Evolutionary conservation across 2,888 invertebrate species (phyloP).

Genomic region (Polydrusus pterygomalis): DNA sequence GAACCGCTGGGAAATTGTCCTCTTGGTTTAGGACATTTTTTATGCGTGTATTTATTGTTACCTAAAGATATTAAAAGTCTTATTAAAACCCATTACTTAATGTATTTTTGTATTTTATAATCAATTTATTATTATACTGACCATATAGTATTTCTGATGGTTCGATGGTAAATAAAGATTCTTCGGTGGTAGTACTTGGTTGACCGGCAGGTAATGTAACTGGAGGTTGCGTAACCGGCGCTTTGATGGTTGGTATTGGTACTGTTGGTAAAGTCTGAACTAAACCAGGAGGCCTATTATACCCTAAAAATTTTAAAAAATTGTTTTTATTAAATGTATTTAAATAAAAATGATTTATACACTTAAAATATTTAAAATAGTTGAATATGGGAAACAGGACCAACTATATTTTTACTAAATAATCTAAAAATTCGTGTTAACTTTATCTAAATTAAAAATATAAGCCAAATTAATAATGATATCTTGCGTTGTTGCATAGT

Average conservation of each 20-base stretch:
- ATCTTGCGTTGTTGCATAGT: neutral
- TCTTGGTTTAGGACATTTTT: constrained; percentile 72
- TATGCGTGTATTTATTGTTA: constrained; percentile 3
- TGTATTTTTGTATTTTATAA: neutral
- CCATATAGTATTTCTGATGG: constrained; percentile 47
- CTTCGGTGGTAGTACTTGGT: constrained; percentile 44
- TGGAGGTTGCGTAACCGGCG: constrained; percentile 13
- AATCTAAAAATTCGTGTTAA: too few relatives aligned
- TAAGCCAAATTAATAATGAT: too few relatives aligned
- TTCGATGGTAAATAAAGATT: constrained; percentile 49
- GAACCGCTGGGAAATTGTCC: constrained; percentile 79
- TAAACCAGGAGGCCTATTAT: constrained; percentile 24
- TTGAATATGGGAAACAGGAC: too few relatives aligned
- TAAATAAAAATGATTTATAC: too few relatives aligned
- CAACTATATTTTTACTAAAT: too few relatives aligned
- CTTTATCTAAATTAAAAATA: too few relatives aligned
- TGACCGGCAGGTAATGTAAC: neutral
- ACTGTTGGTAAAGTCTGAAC: constrained; percentile 7
- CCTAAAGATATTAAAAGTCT: constrained; percentile 15
- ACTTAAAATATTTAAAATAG: too few relatives aligned
- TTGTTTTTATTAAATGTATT: too few relatives aligned
- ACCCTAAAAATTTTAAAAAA: constrained; percentile 1
- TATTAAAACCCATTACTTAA: neutral
- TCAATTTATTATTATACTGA: neutral
- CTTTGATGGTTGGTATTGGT: constrained; percentile 19